Percentiles rank a stretch among this genome's conserved stretches.
phyloP scores from a whole-genome alignment of 2,888 invertebrate genomes.

The Salpingus planirostris region DNA sequence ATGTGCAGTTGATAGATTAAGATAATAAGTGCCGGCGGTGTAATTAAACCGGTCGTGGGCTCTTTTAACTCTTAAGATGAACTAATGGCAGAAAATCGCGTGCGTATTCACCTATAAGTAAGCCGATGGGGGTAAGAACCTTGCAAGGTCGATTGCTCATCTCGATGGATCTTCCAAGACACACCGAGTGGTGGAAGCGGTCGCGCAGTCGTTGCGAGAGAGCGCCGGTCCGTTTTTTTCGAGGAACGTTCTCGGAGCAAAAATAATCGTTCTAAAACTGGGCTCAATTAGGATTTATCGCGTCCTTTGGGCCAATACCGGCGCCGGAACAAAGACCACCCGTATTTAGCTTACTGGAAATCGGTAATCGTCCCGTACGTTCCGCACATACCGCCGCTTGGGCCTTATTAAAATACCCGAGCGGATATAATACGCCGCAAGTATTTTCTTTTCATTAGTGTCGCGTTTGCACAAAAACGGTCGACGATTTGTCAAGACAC shows the following conservation, averaged over 20 bases:
- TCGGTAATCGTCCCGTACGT: conserved; percentile 26
- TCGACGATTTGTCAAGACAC: conserved; percentile 5
- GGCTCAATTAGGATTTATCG: conserved; percentile 14
- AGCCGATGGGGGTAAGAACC: conserved; percentile 29
- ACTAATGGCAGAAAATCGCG: conserved; percentile 17
- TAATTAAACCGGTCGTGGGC: conserved; percentile 17
- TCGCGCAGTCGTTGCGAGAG: too few species aligned
- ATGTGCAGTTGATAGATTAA: conserved; percentile 1
- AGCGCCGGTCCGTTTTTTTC: too few species aligned
- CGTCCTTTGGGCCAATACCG: conserved; percentile 7
- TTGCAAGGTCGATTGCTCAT: conserved; percentile 30
- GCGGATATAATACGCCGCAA: conserved; percentile 8
- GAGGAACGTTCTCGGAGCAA: too few species aligned
- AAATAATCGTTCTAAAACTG: conserved; percentile 7
- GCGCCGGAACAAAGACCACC: conserved; percentile 22
- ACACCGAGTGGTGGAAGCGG: too few species aligned
- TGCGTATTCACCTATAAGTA: conserved; percentile 10
- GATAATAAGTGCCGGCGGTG: conserved; percentile 14
- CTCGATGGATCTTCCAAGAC: conserved; percentile 15
- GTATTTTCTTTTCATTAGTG: conserved; percentile 11
- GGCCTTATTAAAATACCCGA: conserved; percentile 15
- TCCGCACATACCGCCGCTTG: conserved; percentile 18
- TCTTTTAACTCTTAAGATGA: conserved; percentile 3
- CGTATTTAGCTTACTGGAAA: conserved; percentile 25
- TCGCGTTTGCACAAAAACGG: conserved; percentile 2